Conservation (phyloP, 2,113 vertebrate species). For the Alectura lathami region DNA sequence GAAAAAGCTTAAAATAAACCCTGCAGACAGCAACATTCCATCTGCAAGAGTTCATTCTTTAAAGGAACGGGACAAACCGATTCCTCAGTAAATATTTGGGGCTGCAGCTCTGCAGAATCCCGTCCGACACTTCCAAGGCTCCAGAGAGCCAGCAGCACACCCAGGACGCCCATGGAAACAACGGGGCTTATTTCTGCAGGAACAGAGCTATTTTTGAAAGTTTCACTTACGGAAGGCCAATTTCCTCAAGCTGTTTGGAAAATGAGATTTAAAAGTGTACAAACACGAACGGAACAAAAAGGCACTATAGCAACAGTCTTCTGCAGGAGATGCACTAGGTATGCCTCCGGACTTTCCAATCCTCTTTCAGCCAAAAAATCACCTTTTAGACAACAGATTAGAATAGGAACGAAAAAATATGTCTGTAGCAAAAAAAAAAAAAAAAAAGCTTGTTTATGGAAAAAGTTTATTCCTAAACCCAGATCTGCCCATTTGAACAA, state of each 20-base stretch:
- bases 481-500: not conserved
- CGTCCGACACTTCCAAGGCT: not conserved
- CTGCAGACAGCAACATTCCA: not conserved
- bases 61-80: not conserved
- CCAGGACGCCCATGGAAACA: not conserved
- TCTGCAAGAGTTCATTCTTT: not conserved
- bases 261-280: not conserved
- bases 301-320: not conserved
- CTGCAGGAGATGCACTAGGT: not conserved
- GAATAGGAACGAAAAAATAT: not conserved
- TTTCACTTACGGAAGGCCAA: not conserved
- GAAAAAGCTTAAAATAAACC: not conserved
- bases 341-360: not conserved
- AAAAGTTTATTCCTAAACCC: not conserved
- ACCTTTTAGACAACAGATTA: not conserved
- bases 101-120: too few species aligned
- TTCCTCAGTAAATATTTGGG: not conserved
- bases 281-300: not conserved
- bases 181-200: not conserved
- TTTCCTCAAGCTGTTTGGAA: constrained; percentile 45
- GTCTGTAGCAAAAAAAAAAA: not conserved
- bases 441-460: not conserved
- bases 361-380: not conserved
- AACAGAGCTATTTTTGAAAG: not conserved
- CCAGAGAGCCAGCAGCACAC: not conserved